phyloP scores from a whole-genome alignment of 30 jellyfish, hydroid and myxozoan genomes.

The Aurelia aurita complex sp. Pacific region DNA sequence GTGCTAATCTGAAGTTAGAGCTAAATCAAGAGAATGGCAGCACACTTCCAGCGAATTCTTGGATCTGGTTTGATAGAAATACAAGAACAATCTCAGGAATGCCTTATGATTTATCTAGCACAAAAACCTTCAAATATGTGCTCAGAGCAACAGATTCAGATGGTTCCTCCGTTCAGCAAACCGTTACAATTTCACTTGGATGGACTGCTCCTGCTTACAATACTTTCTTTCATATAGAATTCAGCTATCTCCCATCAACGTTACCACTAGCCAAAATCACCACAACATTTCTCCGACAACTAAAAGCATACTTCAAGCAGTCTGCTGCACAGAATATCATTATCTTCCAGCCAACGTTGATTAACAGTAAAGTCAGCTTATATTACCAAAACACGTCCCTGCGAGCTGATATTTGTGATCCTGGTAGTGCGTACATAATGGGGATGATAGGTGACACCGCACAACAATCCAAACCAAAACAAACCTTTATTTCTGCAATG shows the following conservation, averaged over 20 bases:
- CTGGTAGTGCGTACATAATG: constrained; percentile 30
- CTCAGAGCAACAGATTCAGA: constrained; percentile 66
- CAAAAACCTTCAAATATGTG: constrained; percentile 16
- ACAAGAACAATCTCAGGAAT: constrained; percentile 73
- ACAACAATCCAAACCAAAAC: constrained; percentile 33
- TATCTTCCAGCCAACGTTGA: constrained; percentile 38
- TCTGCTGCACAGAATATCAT: constrained; percentile 33
- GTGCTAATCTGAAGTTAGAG: constrained; percentile 6
- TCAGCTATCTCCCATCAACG: constrained; percentile 12
- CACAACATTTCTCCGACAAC: constrained; percentile 19
- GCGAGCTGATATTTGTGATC: constrained; percentile 64
- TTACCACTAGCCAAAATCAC: constrained; percentile 60
- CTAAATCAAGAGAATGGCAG: constrained; percentile 49
- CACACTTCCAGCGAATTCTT: constrained; percentile 51
- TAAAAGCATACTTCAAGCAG: constrained; percentile 57
- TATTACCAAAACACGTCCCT: constrained; percentile 68
- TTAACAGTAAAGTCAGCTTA: constrained; percentile 40
- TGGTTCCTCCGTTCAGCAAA: constrained; percentile 36
- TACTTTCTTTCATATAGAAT: constrained; percentile 31
- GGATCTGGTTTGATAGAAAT: constrained; percentile 70
- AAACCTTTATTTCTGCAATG: constrained; percentile 45
- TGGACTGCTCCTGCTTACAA: constrained; percentile 61
- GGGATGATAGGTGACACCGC: constrained; percentile 26
- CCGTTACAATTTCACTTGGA: constrained; percentile 2
- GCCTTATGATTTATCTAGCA: constrained; percentile 44